These are phyloP conservation scores for Nycticorax nycticorax DNA, from an alignment of 2,113 vertebrate genomes.

Conservation along the genomic window DNA sequence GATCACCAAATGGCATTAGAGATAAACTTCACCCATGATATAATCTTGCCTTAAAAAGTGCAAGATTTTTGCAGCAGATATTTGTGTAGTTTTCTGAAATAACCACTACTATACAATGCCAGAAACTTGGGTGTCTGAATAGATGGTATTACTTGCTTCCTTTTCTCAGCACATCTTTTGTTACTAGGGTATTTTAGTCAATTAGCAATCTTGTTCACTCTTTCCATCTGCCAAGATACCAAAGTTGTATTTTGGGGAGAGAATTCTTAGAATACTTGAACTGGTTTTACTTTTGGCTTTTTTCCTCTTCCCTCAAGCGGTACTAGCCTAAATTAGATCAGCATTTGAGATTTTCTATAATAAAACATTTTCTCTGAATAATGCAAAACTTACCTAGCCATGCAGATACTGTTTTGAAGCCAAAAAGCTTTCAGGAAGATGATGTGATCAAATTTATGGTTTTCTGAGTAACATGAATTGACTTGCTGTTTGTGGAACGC, in stretches of 20 bases:
- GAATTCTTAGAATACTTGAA: constrained; percentile 28
- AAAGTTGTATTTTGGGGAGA: constrained; percentile 3
- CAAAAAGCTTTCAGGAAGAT: not conserved
- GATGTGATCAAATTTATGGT: not conserved
- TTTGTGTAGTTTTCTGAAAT: not conserved
- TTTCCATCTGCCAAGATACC: constrained; percentile 23
- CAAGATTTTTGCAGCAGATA: not conserved
- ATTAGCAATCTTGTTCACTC: constrained; percentile 3
- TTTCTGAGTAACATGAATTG: not conserved
- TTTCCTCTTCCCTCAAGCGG: not conserved
- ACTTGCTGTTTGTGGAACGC: not conserved
- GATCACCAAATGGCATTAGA: not conserved
- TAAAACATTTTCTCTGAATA: not conserved
- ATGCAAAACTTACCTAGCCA: not conserved
- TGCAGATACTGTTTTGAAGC: not conserved
- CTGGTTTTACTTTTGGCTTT: not conserved
- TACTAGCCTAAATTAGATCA: not conserved
- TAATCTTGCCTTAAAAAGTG: not conserved
- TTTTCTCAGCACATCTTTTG: constrained; percentile 9
- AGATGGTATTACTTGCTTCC: not conserved
- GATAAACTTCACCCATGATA: not conserved
- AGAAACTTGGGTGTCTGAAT: not conserved
- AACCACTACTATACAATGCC: not conserved
- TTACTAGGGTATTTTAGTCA: constrained; percentile 38
- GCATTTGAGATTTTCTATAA: not conserved